Evolutionary conservation across 2,113 vertebrate species (phyloP).

Genomic region (Pterocles orientalis): DNA sequence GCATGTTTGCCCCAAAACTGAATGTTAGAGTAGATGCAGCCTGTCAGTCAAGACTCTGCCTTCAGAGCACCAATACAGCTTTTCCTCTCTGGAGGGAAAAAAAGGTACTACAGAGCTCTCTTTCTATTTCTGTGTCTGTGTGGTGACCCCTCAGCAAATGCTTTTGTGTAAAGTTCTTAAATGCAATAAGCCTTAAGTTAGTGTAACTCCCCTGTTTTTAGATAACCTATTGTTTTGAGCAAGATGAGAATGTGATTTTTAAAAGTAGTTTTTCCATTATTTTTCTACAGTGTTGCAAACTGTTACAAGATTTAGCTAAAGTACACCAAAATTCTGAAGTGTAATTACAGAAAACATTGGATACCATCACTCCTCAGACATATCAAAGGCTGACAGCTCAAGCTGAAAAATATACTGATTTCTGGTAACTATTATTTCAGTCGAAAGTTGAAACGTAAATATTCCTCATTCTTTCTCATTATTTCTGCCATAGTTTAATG

Average conservation of each 20-base stretch:
- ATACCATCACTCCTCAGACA: background rate
- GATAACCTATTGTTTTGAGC: background rate
- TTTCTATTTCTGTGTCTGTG: background rate
- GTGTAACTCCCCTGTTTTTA: background rate
- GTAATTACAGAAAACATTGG: constrained; percentile 56
- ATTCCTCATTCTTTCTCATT: constrained; percentile 35
- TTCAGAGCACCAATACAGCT: background rate
- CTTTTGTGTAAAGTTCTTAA: background rate
- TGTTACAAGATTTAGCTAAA: background rate
- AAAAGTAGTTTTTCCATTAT: background rate
- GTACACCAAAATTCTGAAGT: constrained; percentile 22
- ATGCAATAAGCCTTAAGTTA: background rate
- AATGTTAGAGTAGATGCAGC: background rate
- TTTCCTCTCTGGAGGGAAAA: background rate
- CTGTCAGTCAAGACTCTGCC: background rate
- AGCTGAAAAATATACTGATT: background rate
- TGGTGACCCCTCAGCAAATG: background rate
- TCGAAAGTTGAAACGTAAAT: constrained; percentile 3
- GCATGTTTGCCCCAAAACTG: background rate
- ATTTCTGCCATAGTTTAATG: background rate
- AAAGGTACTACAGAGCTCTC: background rate
- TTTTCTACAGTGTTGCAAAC: constrained; percentile 11
- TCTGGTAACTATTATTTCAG: constrained; percentile 56
- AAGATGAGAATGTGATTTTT: background rate
- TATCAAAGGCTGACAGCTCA: constrained; percentile 38